Evolutionary conservation across 2,113 vertebrate species (phyloP), one percentile per base, ranked within the genome.

Genomic region (Neotoma lepida): DNA sequence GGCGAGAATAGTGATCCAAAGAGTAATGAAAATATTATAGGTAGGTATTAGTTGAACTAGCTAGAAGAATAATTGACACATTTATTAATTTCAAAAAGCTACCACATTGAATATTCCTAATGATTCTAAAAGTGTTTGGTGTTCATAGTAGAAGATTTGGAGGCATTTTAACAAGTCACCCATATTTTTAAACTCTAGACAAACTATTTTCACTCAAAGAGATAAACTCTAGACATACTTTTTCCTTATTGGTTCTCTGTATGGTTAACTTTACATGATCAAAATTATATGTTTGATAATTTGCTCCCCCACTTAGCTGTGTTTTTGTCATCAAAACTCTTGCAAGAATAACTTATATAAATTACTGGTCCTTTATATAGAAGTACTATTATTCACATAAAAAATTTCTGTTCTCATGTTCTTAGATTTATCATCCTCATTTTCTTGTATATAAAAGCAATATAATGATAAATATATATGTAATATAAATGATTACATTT

Each of bases 151-250:
- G 46, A 90, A 78, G 66, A 86, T 63, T 73, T 66, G 24, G 30
- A 85, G 35, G 76, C 77, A 81, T 26, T 78, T 88, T 44, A 93
- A 74, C 22, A 63, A 87, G 41, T 78, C 4, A 61, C 17, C 87
- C 24, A 77, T 20, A 82, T 54, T 94, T 94, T 91, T 85, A 90
- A 94, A 91, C 41, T 46, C 54, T 78, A 93, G 14, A 82, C n/a
- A 95, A 93, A 82, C 61, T 71, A 73, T 84, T 82, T 94, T 18
- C n/a, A 71, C 68, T 17, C 17, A 71, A 39, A 39, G 1, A 39
- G 68, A 71, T 71, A 71, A 71, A 71, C 35, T 39, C 8, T 22
- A 71, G 82, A 6, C 24, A 56, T 94, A 73, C 1, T 95, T 95
- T 41, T 81, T 95, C 90, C 71, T 90, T 63, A 74, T 28, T 30